These are phyloP conservation scores for human DNA, from an alignment of 2,113 vertebrate genomes.

Conservation along the genomic window DNA sequence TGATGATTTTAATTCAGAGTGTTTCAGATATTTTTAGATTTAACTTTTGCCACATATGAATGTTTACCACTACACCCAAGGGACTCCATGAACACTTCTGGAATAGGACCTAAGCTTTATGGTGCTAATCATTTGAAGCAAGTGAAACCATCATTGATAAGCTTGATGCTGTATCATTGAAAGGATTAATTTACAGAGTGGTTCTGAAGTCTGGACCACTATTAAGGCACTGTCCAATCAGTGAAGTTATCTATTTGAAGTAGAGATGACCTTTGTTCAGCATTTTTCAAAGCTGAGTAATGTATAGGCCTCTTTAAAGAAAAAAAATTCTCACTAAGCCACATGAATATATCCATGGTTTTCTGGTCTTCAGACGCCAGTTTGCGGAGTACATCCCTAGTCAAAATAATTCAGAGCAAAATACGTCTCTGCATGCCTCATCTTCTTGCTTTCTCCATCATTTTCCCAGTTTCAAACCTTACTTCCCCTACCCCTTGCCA, in stretches of 20 bases:
- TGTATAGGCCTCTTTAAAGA: neutral
- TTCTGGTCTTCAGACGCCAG: neutral
- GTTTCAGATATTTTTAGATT: neutral
- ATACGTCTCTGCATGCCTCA: neutral
- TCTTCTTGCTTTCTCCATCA: neutral
- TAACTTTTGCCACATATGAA: neutral
- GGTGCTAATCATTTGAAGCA: neutral
- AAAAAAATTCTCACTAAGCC: neutral
- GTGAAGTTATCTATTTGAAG: neutral
- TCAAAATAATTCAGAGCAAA: constrained; percentile 25
- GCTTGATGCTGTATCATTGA: neutral
- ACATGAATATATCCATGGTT: neutral
- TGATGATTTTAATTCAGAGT: neutral
- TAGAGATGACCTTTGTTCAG: neutral
- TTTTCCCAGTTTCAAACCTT: neutral
- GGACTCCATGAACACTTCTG: neutral
- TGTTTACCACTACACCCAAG: neutral
- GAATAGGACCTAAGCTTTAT: neutral
- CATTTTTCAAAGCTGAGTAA: neutral
- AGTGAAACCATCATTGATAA: neutral
- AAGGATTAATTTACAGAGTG: neutral
- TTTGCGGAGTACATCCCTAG: neutral
- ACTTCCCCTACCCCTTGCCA: too few relatives aligned
- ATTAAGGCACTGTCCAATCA: neutral
- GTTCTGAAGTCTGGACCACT: neutral